These are phyloP conservation scores for Clarias platycephalus DNA, from an alignment of 2,797 vertebrate species.

Conservation along the genomic window DNA sequence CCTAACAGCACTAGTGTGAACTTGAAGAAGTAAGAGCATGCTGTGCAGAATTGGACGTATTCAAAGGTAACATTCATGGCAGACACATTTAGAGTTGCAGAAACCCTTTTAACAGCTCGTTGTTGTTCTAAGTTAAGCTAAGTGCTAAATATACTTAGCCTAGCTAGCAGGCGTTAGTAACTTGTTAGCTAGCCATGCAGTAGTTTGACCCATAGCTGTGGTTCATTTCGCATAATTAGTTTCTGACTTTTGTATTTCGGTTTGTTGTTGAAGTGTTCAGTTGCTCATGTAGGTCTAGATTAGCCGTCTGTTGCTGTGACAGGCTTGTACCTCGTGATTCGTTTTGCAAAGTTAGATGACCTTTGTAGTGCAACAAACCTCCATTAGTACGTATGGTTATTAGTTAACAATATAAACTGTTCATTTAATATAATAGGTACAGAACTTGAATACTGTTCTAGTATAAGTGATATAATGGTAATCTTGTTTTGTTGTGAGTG, in stretches of 20 bases:
- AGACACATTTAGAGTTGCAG: not conserved
- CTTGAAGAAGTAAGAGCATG: slow-evolving; percentile 61
- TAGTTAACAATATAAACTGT: not conserved
- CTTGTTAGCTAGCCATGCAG: not conserved
- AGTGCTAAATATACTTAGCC: not conserved
- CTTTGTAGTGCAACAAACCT: not conserved
- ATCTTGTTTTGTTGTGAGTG: not conserved
- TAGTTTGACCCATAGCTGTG: not conserved
- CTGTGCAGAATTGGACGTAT: slow-evolving; percentile 70
- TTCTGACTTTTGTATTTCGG: not conserved
- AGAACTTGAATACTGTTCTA: not conserved
- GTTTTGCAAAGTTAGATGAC: not conserved
- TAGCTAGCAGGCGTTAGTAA: slow-evolving; percentile 19
- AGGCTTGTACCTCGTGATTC: not conserved
- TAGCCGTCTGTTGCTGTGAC: not conserved
- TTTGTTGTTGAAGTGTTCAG: not conserved
- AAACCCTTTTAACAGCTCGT: not conserved
- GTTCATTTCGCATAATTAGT: not conserved
- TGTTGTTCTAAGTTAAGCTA: not conserved
- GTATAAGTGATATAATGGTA: not conserved
- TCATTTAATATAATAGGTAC: no score
- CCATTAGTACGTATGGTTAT: not conserved
- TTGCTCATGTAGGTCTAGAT: not conserved
- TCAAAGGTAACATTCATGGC: slow-evolving; percentile 70
- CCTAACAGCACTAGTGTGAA: not conserved